These are phyloP conservation scores for Xiphophorus hellerii DNA, from an alignment of 2,113 vertebrate species.

Conservation along the genomic window DNA sequence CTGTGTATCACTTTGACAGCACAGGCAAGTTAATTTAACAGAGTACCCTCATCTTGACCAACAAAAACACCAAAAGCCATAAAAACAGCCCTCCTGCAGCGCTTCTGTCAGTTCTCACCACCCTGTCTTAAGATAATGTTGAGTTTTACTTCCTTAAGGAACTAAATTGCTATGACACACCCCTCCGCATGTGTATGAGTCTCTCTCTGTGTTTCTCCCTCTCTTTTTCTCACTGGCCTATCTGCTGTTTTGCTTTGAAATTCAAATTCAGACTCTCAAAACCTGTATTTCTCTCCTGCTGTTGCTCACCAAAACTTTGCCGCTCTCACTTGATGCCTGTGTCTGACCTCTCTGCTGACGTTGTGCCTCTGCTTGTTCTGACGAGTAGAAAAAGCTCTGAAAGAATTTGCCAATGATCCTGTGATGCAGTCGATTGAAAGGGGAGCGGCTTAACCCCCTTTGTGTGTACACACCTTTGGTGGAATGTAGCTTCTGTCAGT, in stretches of 20 bases:
- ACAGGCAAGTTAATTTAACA: conserved; percentile 40
- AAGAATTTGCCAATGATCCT: conserved; percentile 81
- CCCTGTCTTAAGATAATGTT: conserved; percentile 78
- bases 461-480: conserved; percentile 61
- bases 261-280: conserved; percentile 41
- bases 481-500: conserved; percentile 76
- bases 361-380: conserved; percentile 76
- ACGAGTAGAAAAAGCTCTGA: conserved; percentile 79
- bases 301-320: conserved; percentile 17
- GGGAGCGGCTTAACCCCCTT: conserved; percentile 72
- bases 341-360: conserved; percentile 62
- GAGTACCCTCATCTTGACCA: conserved; percentile 53
- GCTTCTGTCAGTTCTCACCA: conserved; percentile 52
- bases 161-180: conserved; percentile 84
- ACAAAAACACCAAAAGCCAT: conserved; percentile 11
- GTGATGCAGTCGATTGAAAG: conserved; percentile 70
- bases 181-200: conserved; percentile 65
- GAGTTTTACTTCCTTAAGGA: conserved; percentile 85
- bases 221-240: conserved; percentile 43
- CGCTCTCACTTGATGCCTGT: conserved; percentile 12
- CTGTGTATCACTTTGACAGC: conserved; percentile 61
- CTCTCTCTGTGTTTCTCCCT: conserved; percentile 38
- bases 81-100: conserved; percentile 42
- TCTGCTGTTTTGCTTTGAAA: conserved; percentile 39
- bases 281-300: conserved; percentile 30